Evolutionary conservation across 2,113 vertebrate genomes (phyloP), one percentile per base, ranked within the genome.

Genomic region (Mugil cephalus): DNA sequence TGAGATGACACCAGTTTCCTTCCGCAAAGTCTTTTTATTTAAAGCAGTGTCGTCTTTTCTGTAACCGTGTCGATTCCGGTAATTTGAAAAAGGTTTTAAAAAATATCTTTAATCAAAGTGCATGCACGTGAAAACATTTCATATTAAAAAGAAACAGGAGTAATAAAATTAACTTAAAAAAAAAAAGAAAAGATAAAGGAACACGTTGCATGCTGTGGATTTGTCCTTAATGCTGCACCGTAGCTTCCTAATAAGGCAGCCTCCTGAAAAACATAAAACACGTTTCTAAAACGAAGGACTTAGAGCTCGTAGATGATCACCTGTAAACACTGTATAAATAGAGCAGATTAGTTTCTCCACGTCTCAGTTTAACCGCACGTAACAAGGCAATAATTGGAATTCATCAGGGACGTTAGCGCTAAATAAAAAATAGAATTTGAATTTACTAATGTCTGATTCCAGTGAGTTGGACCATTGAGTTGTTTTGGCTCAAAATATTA

Each of bases 121-220:
- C 2, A 4, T 58, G 61, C 30, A 47, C 39, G 8, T 77, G 65
- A 60, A 66, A 62, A 79, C 19, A 53, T 56, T 53, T 52, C 1
- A 52, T 35, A 53, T 38, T 34, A 77, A 53, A 76, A 30, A 2
- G 53, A 61, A 72, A 21, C 10, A 52, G 10, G 65, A 4, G 51
- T 59, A 67, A 79, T 55, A 75, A 77, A 85, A 72, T 69, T 12
- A 46, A 35, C n/a, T 60, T 38, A 34, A 46, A 38, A 56, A 38
- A 35, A 18, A 35, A 56, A 66, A 63, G 43, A 46, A 38, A 56
- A 38, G 35, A 18, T 18, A 56, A 66, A 63, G 43, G 2, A 36
- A 4, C 18, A 30, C 19, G 13, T 15, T 0, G 40, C 40, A 46
- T 24, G 30, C 24, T 63, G 24, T 30, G 18, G 34, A 53, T 61